Conservation (phyloP, 1,140 invertebrate genomes). For the Magallana ariakensis region DNA sequence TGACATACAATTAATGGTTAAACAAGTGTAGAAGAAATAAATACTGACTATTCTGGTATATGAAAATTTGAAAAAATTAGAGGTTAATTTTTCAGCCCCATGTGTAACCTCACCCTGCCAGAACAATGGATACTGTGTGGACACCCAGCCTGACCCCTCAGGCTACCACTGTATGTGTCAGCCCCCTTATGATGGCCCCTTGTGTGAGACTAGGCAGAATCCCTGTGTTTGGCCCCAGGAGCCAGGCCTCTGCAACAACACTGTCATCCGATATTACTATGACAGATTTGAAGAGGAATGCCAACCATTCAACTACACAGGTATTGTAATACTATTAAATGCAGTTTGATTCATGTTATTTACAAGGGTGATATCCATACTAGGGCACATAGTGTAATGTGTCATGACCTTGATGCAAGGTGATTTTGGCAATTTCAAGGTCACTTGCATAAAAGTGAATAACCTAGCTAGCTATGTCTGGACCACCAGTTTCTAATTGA, state of each 20-base stretch:
- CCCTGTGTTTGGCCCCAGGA: slow-evolving; percentile 73
- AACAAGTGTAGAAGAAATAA: too few species aligned
- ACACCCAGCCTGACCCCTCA: slow-evolving; percentile 18
- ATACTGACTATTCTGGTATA: too few species aligned
- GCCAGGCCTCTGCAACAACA: slow-evolving; percentile 69
- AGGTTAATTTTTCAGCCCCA: slow-evolving; percentile 65
- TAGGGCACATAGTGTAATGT: too few species aligned
- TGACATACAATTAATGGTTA: too few species aligned
- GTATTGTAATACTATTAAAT: slow-evolving; percentile 50
- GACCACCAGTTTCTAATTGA: too few species aligned
- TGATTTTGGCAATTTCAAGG: too few species aligned
- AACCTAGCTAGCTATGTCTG: too few species aligned
- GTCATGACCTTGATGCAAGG: too few species aligned
- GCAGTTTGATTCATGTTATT: too few species aligned
- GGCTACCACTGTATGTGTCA: slow-evolving; percentile 72
- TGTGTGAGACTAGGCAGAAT: slow-evolving; percentile 71
- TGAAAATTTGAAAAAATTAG: too few species aligned
- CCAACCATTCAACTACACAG: slow-evolving; percentile 73
- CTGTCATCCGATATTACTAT: slow-evolving; percentile 72
- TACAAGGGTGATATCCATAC: too few species aligned
- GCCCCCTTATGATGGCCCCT: slow-evolving; percentile 71
- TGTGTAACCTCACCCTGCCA: slow-evolving; percentile 71
- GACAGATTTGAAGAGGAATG: slow-evolving; percentile 72
- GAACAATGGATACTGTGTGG: slow-evolving; percentile 71
- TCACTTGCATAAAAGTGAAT: too few species aligned